Percentiles rank a stretch among this genome's conserved stretches.
Conservation (phyloP, 2,888 invertebrate species). For the Osmoderma eremita region DNA sequence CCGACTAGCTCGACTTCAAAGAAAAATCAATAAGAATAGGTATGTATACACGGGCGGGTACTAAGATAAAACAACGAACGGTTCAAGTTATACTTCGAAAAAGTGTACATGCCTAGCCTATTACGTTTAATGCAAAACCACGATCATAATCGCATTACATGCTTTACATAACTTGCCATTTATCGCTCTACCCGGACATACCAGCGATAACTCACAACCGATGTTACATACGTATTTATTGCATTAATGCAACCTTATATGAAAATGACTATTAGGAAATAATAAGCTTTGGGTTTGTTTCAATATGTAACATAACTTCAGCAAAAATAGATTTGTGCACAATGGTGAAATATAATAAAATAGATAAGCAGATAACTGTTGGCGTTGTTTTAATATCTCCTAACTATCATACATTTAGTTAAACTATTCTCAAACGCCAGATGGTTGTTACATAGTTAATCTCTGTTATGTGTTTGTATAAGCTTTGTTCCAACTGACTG, state of each 20-base stretch:
- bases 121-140: slow-evolving; percentile 25
- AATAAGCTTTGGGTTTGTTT: too few relatives aligned
- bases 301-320: too few relatives aligned
- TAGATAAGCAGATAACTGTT: too few relatives aligned
- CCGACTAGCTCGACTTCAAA: slow-evolving; percentile 3
- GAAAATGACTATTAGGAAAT: not conserved
- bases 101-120: not conserved
- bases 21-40: slow-evolving; percentile 29
- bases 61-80: slow-evolving; percentile 8
- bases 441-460: too few relatives aligned
- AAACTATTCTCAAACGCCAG: too few relatives aligned
- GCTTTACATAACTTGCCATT: slow-evolving; percentile 20
- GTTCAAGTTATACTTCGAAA: slow-evolving; percentile 23
- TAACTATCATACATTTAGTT: too few relatives aligned
- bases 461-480: too few relatives aligned
- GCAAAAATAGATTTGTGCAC: too few relatives aligned
- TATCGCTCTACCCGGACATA: slow-evolving; percentile 2
- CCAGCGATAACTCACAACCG: not conserved
- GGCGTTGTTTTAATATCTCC: too few relatives aligned
- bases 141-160: slow-evolving; percentile 28
- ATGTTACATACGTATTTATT: slow-evolving; percentile 8
- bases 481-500: too few relatives aligned
- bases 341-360: too few relatives aligned
- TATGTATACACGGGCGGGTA: not conserved
- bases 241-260: not conserved